Conservation (phyloP, 2,888 invertebrate genomes). For the Octonoba sinensis region DNA sequence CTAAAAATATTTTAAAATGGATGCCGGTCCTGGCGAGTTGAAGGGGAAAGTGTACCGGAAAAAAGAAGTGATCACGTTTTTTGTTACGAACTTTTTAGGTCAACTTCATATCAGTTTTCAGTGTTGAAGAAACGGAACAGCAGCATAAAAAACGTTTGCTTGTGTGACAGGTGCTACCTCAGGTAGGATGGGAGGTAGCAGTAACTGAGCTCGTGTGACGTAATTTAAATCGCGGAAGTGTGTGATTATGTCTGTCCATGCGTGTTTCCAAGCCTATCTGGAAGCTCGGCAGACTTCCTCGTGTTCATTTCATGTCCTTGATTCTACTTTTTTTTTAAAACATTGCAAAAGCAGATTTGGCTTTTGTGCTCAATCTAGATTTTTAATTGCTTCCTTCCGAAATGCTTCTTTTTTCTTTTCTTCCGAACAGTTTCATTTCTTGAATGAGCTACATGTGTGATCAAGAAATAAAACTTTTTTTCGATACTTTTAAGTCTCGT, state of each 20-base stretch:
- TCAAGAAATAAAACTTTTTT: too few relatives aligned
- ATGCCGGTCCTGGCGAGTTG: conserved; percentile 16
- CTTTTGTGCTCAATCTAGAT: too few relatives aligned
- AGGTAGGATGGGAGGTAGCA: conserved; percentile 22
- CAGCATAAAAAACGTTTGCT: conserved; percentile 2
- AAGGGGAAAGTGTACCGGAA: conserved; percentile 16
- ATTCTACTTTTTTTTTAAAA: conserved; percentile 38
- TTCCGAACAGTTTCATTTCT: too few relatives aligned
- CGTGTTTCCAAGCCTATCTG: conserved; percentile 22
- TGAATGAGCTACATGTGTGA: too few relatives aligned
- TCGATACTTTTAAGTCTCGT: too few relatives aligned
- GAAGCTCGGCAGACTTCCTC: conserved; percentile 45
- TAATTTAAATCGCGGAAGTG: conserved; percentile 44
- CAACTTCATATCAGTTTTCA: conserved; percentile 24
- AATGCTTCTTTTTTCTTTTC: too few relatives aligned
- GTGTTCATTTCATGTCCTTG: conserved; percentile 37
- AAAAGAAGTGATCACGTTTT: conserved; percentile 21
- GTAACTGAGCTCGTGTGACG: conserved; percentile 32
- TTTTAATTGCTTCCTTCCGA: too few relatives aligned
- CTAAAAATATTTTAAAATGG: conserved; percentile 39
- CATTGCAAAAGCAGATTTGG: too few relatives aligned
- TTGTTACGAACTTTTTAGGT: conserved; percentile 27
- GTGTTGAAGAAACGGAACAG: conserved; percentile 21
- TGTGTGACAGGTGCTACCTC: conserved; percentile 18
- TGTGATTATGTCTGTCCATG: conserved; percentile 34